Conservation (phyloP, 2,797 vertebrate species). For the Intellagama lesueurii region DNA sequence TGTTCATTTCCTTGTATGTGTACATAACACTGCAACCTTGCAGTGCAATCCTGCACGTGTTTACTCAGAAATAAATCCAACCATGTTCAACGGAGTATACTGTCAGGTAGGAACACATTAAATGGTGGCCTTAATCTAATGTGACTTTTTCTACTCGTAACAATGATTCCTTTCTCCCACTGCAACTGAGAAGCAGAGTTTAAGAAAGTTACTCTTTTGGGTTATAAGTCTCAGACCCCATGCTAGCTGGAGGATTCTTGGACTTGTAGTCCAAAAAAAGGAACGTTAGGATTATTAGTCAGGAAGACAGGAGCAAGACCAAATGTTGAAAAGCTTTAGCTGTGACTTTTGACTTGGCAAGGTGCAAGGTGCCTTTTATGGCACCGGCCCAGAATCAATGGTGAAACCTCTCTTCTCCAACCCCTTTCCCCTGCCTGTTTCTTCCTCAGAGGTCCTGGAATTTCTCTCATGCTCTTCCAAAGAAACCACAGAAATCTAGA, state of each 20-base stretch:
- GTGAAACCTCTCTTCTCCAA: neutral
- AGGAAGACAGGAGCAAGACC: neutral
- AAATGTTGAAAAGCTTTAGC: neutral
- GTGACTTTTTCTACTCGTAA: neutral
- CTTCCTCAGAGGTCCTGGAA: neutral
- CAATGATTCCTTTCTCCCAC: too few relatives aligned
- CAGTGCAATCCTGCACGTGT: too few relatives aligned
- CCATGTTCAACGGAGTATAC: too few relatives aligned
- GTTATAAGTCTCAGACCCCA: neutral
- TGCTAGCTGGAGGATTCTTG: neutral
- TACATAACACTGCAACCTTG: too few relatives aligned
- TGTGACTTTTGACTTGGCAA: neutral
- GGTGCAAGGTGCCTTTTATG: neutral
- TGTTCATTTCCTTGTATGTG: too few relatives aligned
- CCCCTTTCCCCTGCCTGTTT: neutral
- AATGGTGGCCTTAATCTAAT: neutral
- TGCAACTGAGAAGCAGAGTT: too few relatives aligned
- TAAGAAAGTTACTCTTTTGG: too few relatives aligned
- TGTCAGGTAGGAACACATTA: too few relatives aligned
- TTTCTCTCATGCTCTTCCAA: conserved; percentile 6
- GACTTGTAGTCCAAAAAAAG: neutral
- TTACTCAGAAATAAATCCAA: too few relatives aligned
- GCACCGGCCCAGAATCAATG: neutral
- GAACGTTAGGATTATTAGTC: neutral
- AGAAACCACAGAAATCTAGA: conserved; percentile 21